Percentiles rank a stretch among this genome's conserved stretches.
phyloP scores from a whole-genome alignment of 2,113 vertebrate genomes.

The Stercorarius parasiticus region DNA sequence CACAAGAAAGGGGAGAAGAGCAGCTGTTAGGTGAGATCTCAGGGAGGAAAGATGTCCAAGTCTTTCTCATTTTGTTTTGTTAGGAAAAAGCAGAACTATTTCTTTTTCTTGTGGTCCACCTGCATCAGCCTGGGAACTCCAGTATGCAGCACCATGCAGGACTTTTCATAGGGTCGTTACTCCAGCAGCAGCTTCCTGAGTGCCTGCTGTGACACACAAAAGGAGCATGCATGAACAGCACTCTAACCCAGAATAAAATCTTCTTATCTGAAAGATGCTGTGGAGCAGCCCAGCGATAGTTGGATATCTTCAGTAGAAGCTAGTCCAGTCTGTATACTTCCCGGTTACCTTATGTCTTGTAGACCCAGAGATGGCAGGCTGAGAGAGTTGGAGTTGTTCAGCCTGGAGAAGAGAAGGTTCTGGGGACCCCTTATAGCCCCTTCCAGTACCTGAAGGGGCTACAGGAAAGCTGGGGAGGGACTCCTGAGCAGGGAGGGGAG shows the following conservation, averaged over 20 bases:
- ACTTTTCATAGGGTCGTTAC: not conserved
- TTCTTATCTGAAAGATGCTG: not conserved
- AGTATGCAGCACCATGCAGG: not conserved
- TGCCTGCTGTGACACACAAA: not conserved
- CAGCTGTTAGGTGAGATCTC: not conserved
- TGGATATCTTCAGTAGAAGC: not conserved
- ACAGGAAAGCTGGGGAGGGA: not conserved
- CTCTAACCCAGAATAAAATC: not conserved
- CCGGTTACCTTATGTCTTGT: not conserved
- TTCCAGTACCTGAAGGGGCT: not conserved
- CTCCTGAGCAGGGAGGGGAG: not conserved
- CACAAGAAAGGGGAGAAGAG: not conserved
- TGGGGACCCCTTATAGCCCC: not conserved
- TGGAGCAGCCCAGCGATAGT: not conserved
- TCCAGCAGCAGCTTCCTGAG: not conserved
- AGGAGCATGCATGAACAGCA: fast-evolving
- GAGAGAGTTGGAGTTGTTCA: not conserved
- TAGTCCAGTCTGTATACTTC: not conserved
- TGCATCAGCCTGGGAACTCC: not conserved
- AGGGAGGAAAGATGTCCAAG: not conserved
- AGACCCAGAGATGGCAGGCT: not conserved
- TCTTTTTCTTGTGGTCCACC: not conserved
- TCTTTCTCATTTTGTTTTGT: not conserved
- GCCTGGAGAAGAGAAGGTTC: not conserved
- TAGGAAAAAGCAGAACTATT: not conserved